Conservation (phyloP, 2,797 vertebrate species). For the Champsocephalus esox region DNA sequence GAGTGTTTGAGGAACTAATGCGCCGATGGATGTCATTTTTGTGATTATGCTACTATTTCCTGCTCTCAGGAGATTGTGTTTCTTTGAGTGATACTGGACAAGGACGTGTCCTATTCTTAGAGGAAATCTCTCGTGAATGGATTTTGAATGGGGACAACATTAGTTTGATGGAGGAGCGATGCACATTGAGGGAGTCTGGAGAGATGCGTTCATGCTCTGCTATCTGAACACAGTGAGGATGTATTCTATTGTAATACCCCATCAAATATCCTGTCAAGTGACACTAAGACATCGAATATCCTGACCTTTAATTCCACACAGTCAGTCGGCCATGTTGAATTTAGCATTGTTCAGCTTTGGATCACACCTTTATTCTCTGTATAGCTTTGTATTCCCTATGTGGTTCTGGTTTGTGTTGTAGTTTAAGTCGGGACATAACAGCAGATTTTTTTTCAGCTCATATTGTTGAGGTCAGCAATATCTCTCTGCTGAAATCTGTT, state of each 20-base stretch:
- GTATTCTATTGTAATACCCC: conserved; percentile 5
- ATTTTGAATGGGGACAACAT: conserved; percentile 36
- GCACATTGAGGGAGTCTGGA: conserved; percentile 27
- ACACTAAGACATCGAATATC: conserved; percentile 35
- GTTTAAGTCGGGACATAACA: neutral
- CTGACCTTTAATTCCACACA: conserved; percentile 12
- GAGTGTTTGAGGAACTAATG: conserved; percentile 55
- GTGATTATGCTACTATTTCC: conserved; percentile 52
- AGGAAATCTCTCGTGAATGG: conserved; percentile 37
- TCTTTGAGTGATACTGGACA: conserved; percentile 33
- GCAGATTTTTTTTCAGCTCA: conserved; percentile 9
- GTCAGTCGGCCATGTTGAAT: neutral
- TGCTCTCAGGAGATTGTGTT: conserved; percentile 52
- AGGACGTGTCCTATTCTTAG: conserved; percentile 22
- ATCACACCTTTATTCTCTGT: neutral
- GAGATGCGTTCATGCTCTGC: conserved; percentile 23
- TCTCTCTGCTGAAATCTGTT: conserved; percentile 14
- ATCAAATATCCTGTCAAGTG: conserved; percentile 44
- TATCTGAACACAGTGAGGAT: conserved; percentile 36
- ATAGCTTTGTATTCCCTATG: neutral
- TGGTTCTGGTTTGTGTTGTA: neutral
- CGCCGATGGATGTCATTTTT: conserved; percentile 58
- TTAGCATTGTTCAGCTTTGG: neutral
- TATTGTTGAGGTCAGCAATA: conserved; percentile 6
- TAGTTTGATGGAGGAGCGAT: conserved; percentile 50